Evolutionary conservation across 2,113 vertebrate genomes (phyloP).

Genomic region (Callaeas wilsoni): DNA sequence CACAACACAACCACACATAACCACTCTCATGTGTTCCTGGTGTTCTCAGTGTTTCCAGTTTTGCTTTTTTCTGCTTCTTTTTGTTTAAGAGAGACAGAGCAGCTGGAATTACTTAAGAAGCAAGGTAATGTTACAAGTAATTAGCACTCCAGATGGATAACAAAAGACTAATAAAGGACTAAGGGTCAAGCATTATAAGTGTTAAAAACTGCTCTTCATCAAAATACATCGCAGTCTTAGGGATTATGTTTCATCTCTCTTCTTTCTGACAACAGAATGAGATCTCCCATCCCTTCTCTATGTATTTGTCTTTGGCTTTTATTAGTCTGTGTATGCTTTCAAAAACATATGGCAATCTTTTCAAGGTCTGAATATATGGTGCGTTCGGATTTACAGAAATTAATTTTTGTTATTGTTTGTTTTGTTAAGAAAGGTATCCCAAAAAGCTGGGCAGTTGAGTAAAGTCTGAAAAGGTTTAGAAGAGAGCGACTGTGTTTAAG

Average conservation of each 20-base stretch:
- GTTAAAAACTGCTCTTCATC: not conserved
- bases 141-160: not conserved
- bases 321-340: not conserved
- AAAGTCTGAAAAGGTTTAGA: not conserved
- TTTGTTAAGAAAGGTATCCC: not conserved
- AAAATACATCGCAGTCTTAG: not conserved
- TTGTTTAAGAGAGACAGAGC: not conserved
- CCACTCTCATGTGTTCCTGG: not conserved
- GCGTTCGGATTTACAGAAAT: not conserved
- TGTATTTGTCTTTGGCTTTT: not conserved
- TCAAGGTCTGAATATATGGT: not conserved
- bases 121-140: not conserved
- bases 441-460: not conserved
- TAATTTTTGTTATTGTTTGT: not conserved
- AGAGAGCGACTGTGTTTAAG: not conserved
- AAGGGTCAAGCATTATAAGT: not conserved
- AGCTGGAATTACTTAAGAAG: not conserved
- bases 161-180: not conserved
- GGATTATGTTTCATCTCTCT: not conserved
- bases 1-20: not conserved
- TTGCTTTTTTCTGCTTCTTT: not conserved
- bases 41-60: not conserved
- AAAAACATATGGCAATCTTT: not conserved
- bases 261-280: not conserved
- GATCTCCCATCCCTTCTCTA: not conserved